Conservation (phyloP, 1,140 invertebrate genomes). For the Agrypnia vestita region DNA sequence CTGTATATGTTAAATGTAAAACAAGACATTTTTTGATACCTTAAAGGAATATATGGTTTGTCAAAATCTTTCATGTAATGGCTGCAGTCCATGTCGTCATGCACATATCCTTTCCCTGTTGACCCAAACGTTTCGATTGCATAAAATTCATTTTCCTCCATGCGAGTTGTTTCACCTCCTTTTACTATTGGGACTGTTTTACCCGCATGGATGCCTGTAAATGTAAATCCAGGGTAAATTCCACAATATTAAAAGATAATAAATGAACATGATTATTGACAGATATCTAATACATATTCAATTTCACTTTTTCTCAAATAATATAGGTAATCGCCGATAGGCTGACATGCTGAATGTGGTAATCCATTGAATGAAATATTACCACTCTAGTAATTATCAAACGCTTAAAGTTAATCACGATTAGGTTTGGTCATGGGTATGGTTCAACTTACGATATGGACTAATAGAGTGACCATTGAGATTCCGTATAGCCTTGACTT, state of each 20-base stretch:
- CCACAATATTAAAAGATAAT: too few relatives aligned
- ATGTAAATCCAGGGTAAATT: too few relatives aligned
- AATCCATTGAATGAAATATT: too few relatives aligned
- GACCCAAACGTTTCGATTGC: conserved; percentile 99
- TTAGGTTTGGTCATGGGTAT: too few relatives aligned
- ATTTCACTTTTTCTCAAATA: too few relatives aligned
- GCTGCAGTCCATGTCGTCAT: conserved; percentile 99
- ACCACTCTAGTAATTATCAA: too few relatives aligned
- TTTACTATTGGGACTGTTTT: conserved; percentile 99
- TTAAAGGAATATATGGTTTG: conserved; percentile 90
- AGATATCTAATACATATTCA: too few relatives aligned
- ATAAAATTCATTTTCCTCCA: conserved; percentile 99
- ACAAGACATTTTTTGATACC: conserved; percentile 64
- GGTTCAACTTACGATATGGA: conserved; percentile 85
- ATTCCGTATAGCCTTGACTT: conserved; percentile 98
- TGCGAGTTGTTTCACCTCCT: conserved; percentile 96
- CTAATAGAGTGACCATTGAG: conserved; percentile 98
- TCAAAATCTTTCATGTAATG: conserved; percentile 99
- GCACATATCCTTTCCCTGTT: conserved; percentile 96
- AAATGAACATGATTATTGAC: too few relatives aligned
- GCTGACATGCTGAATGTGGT: too few relatives aligned
- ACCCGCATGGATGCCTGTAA: conserved; percentile 94
- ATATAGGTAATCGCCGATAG: too few relatives aligned
- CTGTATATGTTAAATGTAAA: too few relatives aligned
- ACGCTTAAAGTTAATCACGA: too few relatives aligned